These are phyloP conservation scores for Lacerta viridis DNA, from an alignment of 2,797 vertebrate species.

Conservation along the genomic window DNA sequence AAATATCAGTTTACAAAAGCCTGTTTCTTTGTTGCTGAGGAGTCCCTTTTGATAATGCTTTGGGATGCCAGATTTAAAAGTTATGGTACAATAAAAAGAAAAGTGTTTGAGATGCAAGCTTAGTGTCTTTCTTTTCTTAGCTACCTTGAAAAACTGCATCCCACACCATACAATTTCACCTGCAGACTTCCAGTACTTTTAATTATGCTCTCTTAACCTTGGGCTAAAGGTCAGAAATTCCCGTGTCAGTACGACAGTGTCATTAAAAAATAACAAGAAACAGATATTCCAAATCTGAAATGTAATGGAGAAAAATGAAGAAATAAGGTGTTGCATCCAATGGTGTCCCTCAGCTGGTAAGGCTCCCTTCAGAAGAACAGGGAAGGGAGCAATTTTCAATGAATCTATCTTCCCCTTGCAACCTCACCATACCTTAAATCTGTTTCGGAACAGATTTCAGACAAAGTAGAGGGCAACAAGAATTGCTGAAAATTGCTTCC, in stretches of 20 bases:
- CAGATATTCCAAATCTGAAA: not conserved
- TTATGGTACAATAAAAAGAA: not conserved
- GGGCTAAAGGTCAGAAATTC: not conserved
- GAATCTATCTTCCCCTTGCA: too few species aligned
- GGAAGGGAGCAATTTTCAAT: too few species aligned
- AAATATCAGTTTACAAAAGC: not conserved
- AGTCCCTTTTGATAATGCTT: not conserved
- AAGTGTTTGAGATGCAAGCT: not conserved
- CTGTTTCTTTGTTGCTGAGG: not conserved
- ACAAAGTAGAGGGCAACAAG: too few species aligned
- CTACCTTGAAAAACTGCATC: not conserved
- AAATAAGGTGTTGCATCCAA: not conserved
- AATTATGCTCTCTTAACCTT: not conserved
- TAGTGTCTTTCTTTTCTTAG: not conserved
- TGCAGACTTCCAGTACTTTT: not conserved
- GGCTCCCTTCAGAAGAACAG: too few species aligned
- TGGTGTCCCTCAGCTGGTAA: too few species aligned
- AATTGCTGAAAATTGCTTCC: too few species aligned
- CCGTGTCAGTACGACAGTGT: not conserved
- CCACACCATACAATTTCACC: too few species aligned
- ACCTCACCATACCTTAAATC: too few species aligned
- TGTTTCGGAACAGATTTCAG: too few species aligned
- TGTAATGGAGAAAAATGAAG: not conserved
- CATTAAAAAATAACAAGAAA: not conserved
- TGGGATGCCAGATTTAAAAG: constrained; percentile 8